Base-by-base conservation (phyloP, 2,113 vertebrate species). In the Nicator chloris region DNA sequence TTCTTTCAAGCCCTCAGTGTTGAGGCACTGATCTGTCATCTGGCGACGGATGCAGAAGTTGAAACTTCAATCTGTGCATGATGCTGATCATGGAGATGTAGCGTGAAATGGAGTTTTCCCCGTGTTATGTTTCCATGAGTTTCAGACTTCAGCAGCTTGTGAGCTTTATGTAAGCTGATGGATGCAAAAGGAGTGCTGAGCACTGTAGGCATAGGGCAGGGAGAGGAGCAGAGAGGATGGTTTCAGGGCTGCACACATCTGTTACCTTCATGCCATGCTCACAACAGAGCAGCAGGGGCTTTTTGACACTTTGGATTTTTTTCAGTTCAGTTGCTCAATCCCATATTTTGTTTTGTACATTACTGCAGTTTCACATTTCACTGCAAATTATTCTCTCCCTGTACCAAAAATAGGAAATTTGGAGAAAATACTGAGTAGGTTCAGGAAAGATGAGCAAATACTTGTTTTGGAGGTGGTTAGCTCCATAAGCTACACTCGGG, bases 171-270 rank as follows among this genome's bases (percentile, higher is more conserved):
- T 16, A 17, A 92, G 63, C 57, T 95, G 93, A 94, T 60, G 69
- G 84, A 28, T 70, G 33, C 4, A 9, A 47, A 66, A 69, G 54
- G 78, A 66, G 61, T 70, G 91, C 86, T 93, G 95, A 64, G 90
- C 61, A 0, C 91, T 39, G 69, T 64, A 13, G 77, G 88, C 45
- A 30, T 3, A 63, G 83, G 56, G 78, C 4, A 63, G 71, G 59
- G 79, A 90, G 75, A 75, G 44, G 61, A 93, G 63, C 50, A 28
- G 79, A 8, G 47, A 88, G 56, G 75, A 39, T 61, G 76, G 26
- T 68, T 90, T 88, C 71, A 68, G 90, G 66, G 78, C 69, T 61
- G 72, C 10, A 13, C 90, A 83, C 93, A 96, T 94, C 94, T 96
- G 94, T 86, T 97, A 77, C 81, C 76, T 81, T 60, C 6, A 0